A percentile compares a stretch with the other conserved stretches of the same genome.
phyloP scores from a whole-genome alignment of 37 sponge, comb jelly and placozoan genomes.

The Theonella swinhoei region DNA sequence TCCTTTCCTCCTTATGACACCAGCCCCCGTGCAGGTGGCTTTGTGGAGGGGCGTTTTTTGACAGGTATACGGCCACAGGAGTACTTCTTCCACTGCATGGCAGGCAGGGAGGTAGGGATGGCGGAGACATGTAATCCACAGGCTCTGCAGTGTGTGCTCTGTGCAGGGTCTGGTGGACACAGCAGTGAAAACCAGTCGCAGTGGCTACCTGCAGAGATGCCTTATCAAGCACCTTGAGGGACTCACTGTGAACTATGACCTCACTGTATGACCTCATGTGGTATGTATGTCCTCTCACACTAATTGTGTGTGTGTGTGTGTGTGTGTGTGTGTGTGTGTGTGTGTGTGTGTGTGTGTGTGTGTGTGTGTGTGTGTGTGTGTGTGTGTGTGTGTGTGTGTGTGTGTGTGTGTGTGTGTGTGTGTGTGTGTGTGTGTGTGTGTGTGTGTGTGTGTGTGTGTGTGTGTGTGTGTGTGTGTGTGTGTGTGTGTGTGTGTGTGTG shows the following conservation, averaged over 20 bases:
- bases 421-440: not conserved
- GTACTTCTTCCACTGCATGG: conserved; percentile 98
- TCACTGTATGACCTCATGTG: conserved; percentile 65
- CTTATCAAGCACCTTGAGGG: conserved; percentile 98
- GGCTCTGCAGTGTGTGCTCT: not conserved
- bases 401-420: not conserved
- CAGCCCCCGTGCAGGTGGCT: conserved; percentile 89
- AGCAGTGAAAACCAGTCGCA: conserved; percentile 98
- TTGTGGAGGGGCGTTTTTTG: conserved; percentile 90
- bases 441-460: not conserved
- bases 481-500: not conserved
- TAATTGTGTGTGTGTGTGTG: not conserved
- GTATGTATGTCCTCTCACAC: too few relatives aligned
- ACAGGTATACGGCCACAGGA: conserved; percentile 98
- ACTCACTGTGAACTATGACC: conserved; percentile 84
- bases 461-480: not conserved
- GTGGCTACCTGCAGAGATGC: conserved; percentile 98
- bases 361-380: not conserved
- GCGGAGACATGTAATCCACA: too few relatives aligned
- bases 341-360: not conserved
- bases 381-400: not conserved
- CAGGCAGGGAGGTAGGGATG: conserved; percentile 87
- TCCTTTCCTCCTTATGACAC: conserved; percentile 90
- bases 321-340: not conserved
- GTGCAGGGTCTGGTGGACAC: conserved; percentile 95